A percentile compares a stretch with the other conserved stretches of the same genome.
Conservation (phyloP, 2,888 invertebrate genomes). For the Drosophila tripunctata region DNA sequence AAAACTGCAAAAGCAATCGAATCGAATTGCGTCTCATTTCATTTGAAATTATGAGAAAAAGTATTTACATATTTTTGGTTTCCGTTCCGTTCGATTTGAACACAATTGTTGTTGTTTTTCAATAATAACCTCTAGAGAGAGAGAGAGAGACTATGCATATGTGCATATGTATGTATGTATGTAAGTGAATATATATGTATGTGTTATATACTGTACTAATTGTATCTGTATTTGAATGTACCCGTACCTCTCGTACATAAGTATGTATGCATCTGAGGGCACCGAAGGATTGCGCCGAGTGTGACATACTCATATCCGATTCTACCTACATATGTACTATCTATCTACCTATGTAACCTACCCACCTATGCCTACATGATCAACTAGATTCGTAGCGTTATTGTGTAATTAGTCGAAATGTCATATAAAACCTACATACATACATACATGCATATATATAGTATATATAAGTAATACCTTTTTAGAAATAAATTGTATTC, state of each 20-base stretch:
- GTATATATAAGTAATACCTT: too few species aligned
- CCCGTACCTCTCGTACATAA: not conserved
- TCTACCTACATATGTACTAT: conserved; percentile 20
- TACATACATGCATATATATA: conserved; percentile 22
- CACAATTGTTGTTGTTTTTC: conserved; percentile 70
- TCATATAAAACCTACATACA: conserved; percentile 16
- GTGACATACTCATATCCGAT: conserved; percentile 40
- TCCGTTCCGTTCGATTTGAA: conserved; percentile 70
- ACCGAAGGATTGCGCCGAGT: conserved; percentile 50
- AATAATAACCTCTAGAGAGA: conserved; percentile 22
- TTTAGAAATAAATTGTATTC: conserved; percentile 13
- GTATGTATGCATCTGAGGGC: conserved; percentile 37
- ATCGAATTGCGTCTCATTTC: conserved; percentile 18
- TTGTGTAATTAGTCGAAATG: conserved; percentile 37
- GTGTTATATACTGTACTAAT: conserved; percentile 3
- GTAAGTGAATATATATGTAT: conserved; percentile 10
- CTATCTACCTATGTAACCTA: conserved; percentile 7
- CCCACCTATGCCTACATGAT: conserved; percentile 12
- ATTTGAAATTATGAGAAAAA: conserved; percentile 20
- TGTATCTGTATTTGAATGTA: conserved; percentile 11
- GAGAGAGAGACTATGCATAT: conserved; percentile 34
- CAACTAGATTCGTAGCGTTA: conserved; percentile 27
- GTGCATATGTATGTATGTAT: conserved; percentile 14
- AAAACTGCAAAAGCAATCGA: conserved; percentile 20
- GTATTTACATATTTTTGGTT: conserved; percentile 46